Percentiles rank a stretch among this genome's conserved stretches.
Conservation (phyloP, 2,888 invertebrate species). For the Phortica okadai region DNA sequence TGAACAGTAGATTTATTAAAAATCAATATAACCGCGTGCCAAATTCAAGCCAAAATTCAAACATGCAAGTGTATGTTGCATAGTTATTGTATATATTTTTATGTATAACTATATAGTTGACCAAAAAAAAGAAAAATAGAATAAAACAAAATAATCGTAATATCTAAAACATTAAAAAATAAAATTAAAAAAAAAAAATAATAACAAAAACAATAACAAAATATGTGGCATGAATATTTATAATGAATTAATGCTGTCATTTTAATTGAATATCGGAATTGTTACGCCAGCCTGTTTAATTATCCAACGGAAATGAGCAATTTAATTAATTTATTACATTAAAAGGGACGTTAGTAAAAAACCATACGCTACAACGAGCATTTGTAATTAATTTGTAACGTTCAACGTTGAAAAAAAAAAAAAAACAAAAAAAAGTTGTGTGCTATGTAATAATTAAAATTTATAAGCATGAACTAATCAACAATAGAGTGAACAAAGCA, state of each 20-base stretch:
- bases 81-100: not conserved
- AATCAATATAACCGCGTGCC: constrained; percentile 5
- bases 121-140: not conserved
- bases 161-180: not conserved
- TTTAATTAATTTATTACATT: constrained; percentile 59
- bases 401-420: not conserved
- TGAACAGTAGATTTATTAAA: constrained; percentile 15
- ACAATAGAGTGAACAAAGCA: not conserved
- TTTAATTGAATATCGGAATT: constrained; percentile 27
- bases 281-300: constrained; percentile 48
- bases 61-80: not conserved
- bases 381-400: constrained; percentile 11
- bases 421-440: not conserved
- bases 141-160: not conserved
- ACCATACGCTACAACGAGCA: not conserved
- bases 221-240: constrained; percentile 23
- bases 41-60: not conserved
- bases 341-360: not conserved
- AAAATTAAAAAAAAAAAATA: not conserved
- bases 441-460: constrained; percentile 5
- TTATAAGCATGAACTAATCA: constrained; percentile 7
- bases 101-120: too few relatives aligned
- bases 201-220: constrained; percentile 9
- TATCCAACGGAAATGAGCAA: constrained; percentile 59
- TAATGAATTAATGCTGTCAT: constrained; percentile 30